Evolutionary conservation across 2,113 vertebrate genomes (phyloP), one percentile per base, ranked within the genome.

Genomic region (Piliocolobus tephrosceles): DNA sequence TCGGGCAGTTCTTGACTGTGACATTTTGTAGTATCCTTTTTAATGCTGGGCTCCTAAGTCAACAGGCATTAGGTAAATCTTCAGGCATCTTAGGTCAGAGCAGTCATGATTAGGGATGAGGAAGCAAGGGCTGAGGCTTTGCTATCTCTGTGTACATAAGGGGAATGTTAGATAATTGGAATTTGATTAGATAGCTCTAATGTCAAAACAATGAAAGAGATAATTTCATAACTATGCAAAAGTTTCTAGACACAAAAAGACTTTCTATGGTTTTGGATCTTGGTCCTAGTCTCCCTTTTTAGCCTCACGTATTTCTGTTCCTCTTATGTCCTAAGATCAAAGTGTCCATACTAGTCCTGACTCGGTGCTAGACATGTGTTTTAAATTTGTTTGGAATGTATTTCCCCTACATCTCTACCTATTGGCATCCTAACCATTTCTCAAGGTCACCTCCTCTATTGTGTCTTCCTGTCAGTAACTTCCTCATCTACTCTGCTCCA

Each of bases 401-500:
- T 66, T 40, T 45, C 61, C 12, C n/a, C 14, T 11, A 8, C 11
- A 20, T 70, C 27, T 20, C 30, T 52, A 30, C 6, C 68, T 66
- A 6, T 14, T 52, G 23, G 3, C 9, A 17, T 6, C 61, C 9
- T 35, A 25, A 1, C 47, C 13, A 11, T 7, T 40, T 13, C 8
- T 17, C 25, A 43, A 50, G 22, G 18, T 32, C 3, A 40, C 1
- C 1, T 32, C 18, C 4, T 35, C 50, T 58, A 1, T 3, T 10
- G 57, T 58, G 45, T 3, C n/a, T 50, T 76, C 52, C 64, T 30
- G 7, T 12, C 45, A 35, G 17, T 38, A 55, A 4, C 23, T 50
- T 40, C 8, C 16, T 47, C 1, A 8, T n/a, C 4, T 25, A 30
- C 45, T 90, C 3, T 43, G 32, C 22, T 81, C 25, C 50, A 5